Evolutionary conservation across 1,140 invertebrate species (phyloP).

Genomic region (Caenorhabditis remanei): DNA sequence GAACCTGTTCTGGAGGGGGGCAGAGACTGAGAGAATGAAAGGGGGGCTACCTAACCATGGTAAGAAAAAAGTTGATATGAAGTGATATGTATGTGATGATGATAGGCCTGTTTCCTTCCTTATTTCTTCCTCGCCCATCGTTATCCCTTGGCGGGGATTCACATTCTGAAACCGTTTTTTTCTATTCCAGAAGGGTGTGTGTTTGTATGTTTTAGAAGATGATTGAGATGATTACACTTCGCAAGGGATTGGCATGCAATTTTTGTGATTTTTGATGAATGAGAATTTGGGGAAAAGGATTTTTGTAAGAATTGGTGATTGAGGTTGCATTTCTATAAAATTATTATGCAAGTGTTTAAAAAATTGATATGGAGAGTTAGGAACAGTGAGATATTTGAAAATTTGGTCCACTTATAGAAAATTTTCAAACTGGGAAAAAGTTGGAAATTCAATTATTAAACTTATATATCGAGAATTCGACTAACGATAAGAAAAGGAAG

Average conservation of each 20-base stretch:
- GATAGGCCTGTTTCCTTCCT: slow-evolving; percentile 27
- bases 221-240: not conserved
- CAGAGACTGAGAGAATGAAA: not conserved
- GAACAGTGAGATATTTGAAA: too few species aligned
- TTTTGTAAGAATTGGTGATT: slow-evolving; percentile 18
- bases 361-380: too few species aligned
- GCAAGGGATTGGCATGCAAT: not conserved
- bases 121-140: not conserved
- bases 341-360: too few species aligned
- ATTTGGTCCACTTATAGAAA: too few species aligned
- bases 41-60: not conserved
- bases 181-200: not conserved
- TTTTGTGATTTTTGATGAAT: slow-evolving; percentile 39
- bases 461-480: not conserved
- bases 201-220: not conserved
- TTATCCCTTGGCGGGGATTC: not conserved
- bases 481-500: too few species aligned
- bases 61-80: slow-evolving; percentile 43
- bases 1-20: not conserved
- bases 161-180: slow-evolving; percentile 5
- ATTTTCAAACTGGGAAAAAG: too few species aligned
- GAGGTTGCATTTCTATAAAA: too few species aligned
- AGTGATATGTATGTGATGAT: slow-evolving; percentile 43
- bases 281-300: not conserved
- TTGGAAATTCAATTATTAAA: not conserved